Conservation (phyloP, 1,140 invertebrate species). For the Drosophila kohkoa region DNA sequence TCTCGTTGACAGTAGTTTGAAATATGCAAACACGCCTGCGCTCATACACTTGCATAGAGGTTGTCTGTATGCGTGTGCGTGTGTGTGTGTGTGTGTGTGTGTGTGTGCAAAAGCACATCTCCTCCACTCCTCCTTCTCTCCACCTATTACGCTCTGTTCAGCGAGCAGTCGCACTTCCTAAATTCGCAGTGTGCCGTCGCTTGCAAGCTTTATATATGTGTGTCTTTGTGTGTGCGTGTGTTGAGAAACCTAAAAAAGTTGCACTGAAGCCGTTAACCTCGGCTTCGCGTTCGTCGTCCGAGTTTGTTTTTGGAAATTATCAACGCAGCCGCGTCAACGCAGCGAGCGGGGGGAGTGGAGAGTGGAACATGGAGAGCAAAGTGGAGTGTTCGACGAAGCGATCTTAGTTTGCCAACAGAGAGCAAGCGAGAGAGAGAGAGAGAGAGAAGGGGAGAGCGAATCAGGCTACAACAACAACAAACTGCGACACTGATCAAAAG, state of each 20-base stretch:
- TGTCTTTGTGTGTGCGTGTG: conserved; percentile 18
- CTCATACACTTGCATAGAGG: conserved; percentile 18
- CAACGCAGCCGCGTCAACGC: conserved; percentile 58
- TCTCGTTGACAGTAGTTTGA: conserved; percentile 52
- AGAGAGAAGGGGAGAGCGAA: not conserved
- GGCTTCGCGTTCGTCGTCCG: conserved; percentile 78
- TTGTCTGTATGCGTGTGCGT: not conserved
- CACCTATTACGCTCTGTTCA: not conserved
- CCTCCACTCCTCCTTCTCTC: not conserved
- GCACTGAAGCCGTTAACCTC: conserved; percentile 84
- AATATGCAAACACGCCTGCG: conserved; percentile 56
- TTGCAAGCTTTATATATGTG: conserved; percentile 45
- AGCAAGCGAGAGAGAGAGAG: not conserved
- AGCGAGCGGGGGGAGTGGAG: not conserved
- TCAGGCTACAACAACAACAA: conserved; percentile 1
- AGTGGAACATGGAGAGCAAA: not conserved
- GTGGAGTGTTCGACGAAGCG: not conserved
- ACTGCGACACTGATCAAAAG: conserved; percentile 21
- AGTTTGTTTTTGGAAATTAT: conserved; percentile 79
- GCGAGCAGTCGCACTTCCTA: conserved; percentile 61
- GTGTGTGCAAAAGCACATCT: not conserved
- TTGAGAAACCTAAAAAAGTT: conserved; percentile 81
- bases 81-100: not conserved
- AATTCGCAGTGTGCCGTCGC: conserved; percentile 71
- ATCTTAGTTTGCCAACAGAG: conserved; percentile 27